Evolutionary conservation across 2,797 vertebrate species (phyloP).

Genomic region (Melopsittacus undulatus): DNA sequence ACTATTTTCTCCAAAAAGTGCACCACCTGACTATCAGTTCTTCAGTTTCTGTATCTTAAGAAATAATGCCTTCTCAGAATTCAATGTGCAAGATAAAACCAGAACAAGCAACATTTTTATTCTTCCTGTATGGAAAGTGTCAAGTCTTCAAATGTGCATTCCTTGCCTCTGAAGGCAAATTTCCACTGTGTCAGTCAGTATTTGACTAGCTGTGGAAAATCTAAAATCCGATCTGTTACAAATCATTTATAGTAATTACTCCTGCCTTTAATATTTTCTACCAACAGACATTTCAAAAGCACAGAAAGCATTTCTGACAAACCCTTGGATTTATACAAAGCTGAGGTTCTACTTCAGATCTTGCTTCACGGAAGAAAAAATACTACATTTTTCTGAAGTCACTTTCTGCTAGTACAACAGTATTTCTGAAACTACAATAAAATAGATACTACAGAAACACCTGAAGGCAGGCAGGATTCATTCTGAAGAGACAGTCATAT

Average conservation of each 20-base stretch:
- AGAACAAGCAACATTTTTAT: background rate
- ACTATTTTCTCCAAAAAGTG: background rate
- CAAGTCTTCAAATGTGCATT: background rate
- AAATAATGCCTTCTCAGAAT: background rate
- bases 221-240: background rate
- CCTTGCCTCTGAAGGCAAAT: background rate
- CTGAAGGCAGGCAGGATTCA: background rate
- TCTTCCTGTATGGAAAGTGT: background rate
- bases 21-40: background rate
- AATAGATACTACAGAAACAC: background rate
- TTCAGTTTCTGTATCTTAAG: background rate
- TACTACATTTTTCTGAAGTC: background rate
- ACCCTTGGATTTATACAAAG: background rate
- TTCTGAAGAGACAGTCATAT: background rate
- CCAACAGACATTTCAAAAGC: background rate
- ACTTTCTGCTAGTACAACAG: background rate
- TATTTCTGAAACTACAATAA: background rate
- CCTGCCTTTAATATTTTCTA: background rate
- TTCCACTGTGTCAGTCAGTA: background rate
- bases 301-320: background rate
- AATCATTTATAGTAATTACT: background rate
- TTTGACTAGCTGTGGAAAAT: background rate
- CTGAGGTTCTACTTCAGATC: background rate
- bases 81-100: background rate
- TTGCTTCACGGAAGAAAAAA: background rate